phyloP scores from a whole-genome alignment of 2,888 invertebrate genomes.

The Cryptus armator region DNA sequence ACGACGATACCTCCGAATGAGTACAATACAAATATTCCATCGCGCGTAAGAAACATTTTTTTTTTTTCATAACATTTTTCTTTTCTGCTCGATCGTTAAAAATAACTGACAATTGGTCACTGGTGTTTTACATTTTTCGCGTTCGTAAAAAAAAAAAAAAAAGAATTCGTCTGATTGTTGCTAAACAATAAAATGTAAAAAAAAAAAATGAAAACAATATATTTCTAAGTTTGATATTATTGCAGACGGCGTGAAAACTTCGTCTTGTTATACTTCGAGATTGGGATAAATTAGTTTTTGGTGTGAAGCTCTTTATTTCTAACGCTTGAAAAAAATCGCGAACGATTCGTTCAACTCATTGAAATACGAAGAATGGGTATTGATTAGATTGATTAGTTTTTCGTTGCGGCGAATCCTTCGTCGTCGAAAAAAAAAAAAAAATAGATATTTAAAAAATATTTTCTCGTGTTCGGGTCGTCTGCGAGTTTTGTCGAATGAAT shows the following conservation, averaged over 20 bases:
- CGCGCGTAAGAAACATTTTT: conserved; percentile 9
- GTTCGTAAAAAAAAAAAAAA: conserved; percentile 20
- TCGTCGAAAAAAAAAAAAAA: conserved; percentile 42
- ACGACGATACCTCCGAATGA: conserved; percentile 37
- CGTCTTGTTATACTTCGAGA: conserved; percentile 38
- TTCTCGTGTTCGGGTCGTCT: conserved; percentile 21
- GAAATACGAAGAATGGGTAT: conserved; percentile 58
- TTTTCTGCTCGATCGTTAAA: conserved; percentile 13
- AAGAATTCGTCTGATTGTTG: conserved; percentile 50
- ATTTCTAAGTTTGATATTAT: conserved; percentile 60
- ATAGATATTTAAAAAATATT: conserved; percentile 32
- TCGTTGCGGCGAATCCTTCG: conserved; percentile 23
- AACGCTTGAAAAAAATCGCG: conserved; percentile 52
- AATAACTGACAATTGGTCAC: conserved; percentile 45
- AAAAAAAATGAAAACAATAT: conserved; percentile 55
- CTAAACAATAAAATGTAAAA: conserved; percentile 59
- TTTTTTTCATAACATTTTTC: conserved; percentile 12
- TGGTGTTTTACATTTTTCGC: background rate
- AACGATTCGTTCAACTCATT: conserved; percentile 55
- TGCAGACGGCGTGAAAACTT: conserved; percentile 49
- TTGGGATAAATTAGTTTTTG: conserved; percentile 77
- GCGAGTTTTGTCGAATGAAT: conserved; percentile 24
- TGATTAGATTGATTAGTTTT: conserved; percentile 49
- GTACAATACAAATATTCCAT: conserved; percentile 51
- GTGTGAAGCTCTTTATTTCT: conserved; percentile 73